Evolutionary conservation across 1,140 invertebrate genomes (phyloP).

Genomic region (Drosophila mayri): DNA sequence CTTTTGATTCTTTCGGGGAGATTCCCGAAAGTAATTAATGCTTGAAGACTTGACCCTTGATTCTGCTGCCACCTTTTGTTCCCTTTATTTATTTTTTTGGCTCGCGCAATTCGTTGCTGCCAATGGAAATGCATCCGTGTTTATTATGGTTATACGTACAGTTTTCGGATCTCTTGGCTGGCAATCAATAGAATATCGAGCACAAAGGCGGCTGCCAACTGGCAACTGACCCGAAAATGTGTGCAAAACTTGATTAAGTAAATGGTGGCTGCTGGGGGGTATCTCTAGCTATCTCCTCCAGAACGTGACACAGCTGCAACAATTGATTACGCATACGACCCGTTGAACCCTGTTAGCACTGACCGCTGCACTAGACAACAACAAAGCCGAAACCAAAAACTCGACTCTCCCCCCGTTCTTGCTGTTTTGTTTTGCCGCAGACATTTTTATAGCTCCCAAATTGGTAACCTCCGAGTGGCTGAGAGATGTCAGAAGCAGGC

Average conservation of each 20-base stretch:
- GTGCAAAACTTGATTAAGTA: conserved; percentile 74
- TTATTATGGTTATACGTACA: conserved; percentile 31
- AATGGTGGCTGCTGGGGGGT: conserved; percentile 57
- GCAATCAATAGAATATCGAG: conserved; percentile 59
- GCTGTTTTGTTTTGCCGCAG: conserved; percentile 59
- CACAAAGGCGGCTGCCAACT: conserved; percentile 66
- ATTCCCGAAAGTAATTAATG: conserved; percentile 50
- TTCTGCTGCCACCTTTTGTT: conserved; percentile 22
- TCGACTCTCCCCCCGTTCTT: conserved; percentile 1
- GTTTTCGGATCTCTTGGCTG: conserved; percentile 32
- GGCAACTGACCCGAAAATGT: conserved; percentile 81
- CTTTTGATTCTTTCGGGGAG: conserved; percentile 33
- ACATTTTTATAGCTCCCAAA: conserved; percentile 74
- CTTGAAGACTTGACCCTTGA: conserved; percentile 27
- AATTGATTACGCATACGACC: conserved; percentile 80
- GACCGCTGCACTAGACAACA: conserved; percentile 46
- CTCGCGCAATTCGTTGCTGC: conserved; percentile 2
- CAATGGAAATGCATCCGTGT: conserved; percentile 36
- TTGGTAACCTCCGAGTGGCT: conserved; percentile 36
- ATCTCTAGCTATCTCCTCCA: conserved; percentile 20
- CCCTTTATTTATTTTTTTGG: conserved; percentile 2
- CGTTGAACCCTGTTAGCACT: conserved; percentile 53
- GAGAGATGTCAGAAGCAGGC: conserved; percentile 55
- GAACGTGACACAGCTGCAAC: conserved; percentile 67
- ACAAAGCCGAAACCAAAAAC: conserved; percentile 28